Evolutionary conservation across 2,113 vertebrate genomes (phyloP), one percentile per base, ranked within the genome.

Genomic region (Oxygymnocypris stewartii): DNA sequence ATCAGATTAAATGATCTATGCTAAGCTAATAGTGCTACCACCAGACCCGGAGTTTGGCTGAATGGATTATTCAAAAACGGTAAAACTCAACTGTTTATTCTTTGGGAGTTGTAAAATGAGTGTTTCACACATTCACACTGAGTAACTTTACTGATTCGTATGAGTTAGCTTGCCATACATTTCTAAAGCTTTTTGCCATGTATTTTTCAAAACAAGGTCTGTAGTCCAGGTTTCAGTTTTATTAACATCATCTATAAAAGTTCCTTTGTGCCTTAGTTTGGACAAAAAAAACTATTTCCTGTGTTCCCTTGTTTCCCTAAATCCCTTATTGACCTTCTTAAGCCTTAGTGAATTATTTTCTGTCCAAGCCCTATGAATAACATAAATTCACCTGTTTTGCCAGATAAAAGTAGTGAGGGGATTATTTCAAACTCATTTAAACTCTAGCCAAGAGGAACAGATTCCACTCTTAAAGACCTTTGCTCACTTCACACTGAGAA

Each of bases 281-380:
- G 57, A 14, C 14, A 31, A 54, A 40, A 4, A 69, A 31, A 31
- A 31, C 28, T 31, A 31, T 31, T 31, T 31, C 25, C 44, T 18
- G 80, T 69, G 18, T 42, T 83, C 25, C 44, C n/a, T 84, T 69
- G 18, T 42, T 83, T 31, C 28, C 20, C 18, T 84, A 47, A 74
- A 63, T 61, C 42, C 67, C 54, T 79, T 73, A 61, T 28, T 13
- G 83, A 20, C 11, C 51, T 69, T 82, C 77, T 83, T 82, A 40
- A 82, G 49, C 47, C 63, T 42, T 37, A 54, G 59, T 57, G 69
- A 74, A 84, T 80, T 23, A 20, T 54, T 63, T 57, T 20, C 47
- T 12, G 63, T 35, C 67, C 80, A 80, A 88, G 28, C 76, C 77
- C 77, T 59, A 79, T 79, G 73, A 85, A 88, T 61, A 69, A 75